These are phyloP conservation scores for Percina caprodes DNA, from an alignment of 2,113 vertebrate species.

Conservation along the genomic window DNA sequence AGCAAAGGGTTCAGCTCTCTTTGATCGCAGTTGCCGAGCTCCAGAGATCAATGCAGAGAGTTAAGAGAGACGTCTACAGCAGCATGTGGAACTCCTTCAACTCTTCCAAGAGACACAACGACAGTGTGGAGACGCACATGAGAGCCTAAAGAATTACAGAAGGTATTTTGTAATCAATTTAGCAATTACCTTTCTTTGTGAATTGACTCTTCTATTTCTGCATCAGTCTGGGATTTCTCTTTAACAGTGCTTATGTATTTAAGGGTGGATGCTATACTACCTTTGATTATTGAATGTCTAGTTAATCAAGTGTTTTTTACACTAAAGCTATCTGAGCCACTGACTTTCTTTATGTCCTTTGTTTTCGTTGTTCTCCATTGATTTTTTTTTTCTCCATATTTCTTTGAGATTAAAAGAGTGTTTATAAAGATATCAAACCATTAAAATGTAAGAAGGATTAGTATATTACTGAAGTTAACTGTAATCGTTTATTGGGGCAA, in stretches of 20 bases:
- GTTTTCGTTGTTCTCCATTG: background rate
- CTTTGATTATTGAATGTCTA: background rate
- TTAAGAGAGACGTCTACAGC: background rate
- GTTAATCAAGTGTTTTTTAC: background rate
- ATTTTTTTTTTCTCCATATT: background rate
- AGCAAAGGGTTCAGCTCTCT: slow-evolving; percentile 10
- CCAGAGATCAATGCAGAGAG: background rate
- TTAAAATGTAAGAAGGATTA: background rate
- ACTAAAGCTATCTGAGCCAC: background rate
- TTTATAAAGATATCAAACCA: background rate
- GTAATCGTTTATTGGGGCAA: background rate
- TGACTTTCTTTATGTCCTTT: background rate
- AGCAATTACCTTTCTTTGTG: background rate
- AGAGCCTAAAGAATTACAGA: background rate
- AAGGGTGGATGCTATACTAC: background rate
- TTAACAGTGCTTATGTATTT: background rate
- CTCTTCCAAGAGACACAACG: background rate
- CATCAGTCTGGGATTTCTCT: background rate
- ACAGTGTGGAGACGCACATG: background rate
- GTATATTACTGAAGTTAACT: background rate
- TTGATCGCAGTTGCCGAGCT: slow-evolving; percentile 21
- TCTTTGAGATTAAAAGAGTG: background rate
- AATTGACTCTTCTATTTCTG: background rate
- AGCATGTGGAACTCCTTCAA: background rate
- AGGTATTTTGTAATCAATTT: background rate